A percentile compares a stretch with the other conserved stretches of the same genome.
Conservation (phyloP, 2,888 invertebrate genomes). For the Agrotis ipsilon region DNA sequence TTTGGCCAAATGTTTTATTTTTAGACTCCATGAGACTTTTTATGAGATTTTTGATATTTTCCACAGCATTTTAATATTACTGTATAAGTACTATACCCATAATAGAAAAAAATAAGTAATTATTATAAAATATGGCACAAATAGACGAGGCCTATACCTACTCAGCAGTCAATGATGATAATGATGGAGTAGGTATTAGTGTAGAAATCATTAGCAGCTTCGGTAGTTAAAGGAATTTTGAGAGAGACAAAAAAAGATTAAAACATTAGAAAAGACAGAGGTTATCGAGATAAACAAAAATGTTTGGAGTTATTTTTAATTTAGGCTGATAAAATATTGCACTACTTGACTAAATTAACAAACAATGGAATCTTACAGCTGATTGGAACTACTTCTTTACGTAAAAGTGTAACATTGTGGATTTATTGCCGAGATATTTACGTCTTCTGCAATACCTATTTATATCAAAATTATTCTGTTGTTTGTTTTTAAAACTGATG, state of each 20-base stretch:
- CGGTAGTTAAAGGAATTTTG: not conserved
- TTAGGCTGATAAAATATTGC: constrained; percentile 24
- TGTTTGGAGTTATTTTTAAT: constrained; percentile 6
- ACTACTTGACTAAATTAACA: constrained; percentile 12
- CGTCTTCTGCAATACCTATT: not conserved
- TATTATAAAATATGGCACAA: no score
- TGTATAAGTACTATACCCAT: no score
- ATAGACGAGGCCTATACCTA: no score
- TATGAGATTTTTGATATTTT: no score
- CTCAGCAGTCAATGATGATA: no score
- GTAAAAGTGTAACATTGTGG: constrained; percentile 13
- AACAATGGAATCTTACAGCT: constrained; percentile 45
- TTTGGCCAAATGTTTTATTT: not conserved
- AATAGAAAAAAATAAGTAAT: no score
- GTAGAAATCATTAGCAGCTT: not conserved
- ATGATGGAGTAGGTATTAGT: no score
- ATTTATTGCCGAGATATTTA: constrained; percentile 19
- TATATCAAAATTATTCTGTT: not conserved
- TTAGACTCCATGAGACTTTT: not conserved
- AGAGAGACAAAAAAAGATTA: not conserved
- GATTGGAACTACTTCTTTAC: constrained; percentile 10
- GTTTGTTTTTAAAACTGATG: constrained; percentile 11
- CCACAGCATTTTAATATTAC: no score
- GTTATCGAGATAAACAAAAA: constrained; percentile 29
- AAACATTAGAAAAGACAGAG: constrained; percentile 10